Percentiles rank a stretch among this genome's conserved stretches.
Evolutionary conservation across 2,113 vertebrate genomes (phyloP).

Genomic region (Pomatorhinus ruficollis): DNA sequence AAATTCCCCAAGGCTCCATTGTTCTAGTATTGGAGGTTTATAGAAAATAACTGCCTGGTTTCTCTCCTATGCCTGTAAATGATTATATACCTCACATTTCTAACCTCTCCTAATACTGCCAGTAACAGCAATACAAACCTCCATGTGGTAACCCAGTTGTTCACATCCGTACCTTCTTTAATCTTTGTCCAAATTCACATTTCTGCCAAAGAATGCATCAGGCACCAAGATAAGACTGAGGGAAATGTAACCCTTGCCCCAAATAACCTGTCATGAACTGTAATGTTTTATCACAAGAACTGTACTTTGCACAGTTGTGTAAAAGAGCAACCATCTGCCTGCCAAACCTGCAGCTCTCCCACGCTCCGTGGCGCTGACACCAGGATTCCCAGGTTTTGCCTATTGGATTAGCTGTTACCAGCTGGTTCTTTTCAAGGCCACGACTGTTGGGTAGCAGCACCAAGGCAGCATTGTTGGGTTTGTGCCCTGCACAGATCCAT

Average conservation of each 20-base stretch:
- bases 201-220: slow-evolving; percentile 29
- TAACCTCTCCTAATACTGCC: background rate
- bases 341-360: background rate
- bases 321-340: background rate
- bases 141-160: background rate
- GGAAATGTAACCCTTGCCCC: slow-evolving; percentile 27
- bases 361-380: background rate
- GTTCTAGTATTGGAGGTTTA: background rate
- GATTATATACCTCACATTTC: slow-evolving; percentile 17
- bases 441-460: background rate
- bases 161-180: background rate
- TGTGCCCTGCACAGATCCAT: accelerated
- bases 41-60: background rate
- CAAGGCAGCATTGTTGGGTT: background rate
- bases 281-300: slow-evolving; percentile 44
- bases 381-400: background rate
- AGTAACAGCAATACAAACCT: background rate
- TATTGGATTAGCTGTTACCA: background rate
- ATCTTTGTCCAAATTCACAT: slow-evolving; percentile 34
- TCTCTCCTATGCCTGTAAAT: slow-evolving; percentile 26
- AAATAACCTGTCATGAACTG: slow-evolving; percentile 15
- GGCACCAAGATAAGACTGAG: slow-evolving; percentile 12
- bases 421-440: background rate
- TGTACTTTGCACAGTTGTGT: slow-evolving; percentile 60
- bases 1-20: background rate